Conservation (phyloP, 2,113 vertebrate species). For the Cyprinodon tularosa region DNA sequence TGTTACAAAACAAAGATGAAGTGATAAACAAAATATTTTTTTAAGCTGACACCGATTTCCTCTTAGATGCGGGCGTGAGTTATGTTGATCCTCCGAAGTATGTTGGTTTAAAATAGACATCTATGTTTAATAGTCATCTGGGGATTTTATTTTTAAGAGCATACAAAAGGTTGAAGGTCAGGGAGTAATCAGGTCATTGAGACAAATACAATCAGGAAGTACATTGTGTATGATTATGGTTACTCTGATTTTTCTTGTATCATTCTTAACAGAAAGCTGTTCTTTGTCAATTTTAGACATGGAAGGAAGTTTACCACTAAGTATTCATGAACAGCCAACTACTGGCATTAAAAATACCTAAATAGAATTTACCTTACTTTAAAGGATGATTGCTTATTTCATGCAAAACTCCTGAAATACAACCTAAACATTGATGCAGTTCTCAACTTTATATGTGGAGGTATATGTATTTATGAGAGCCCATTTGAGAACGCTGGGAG, state of each 20-base stretch:
- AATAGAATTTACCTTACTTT: not conserved
- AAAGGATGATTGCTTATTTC: not conserved
- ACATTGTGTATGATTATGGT: not conserved
- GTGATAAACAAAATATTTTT: not conserved
- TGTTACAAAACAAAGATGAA: not conserved
- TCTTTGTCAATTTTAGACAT: not conserved
- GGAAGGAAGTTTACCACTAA: not conserved
- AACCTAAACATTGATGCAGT: not conserved
- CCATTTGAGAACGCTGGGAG: conserved; percentile 18
- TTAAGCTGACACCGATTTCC: not conserved
- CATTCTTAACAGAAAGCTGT: not conserved
- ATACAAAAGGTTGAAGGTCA: conserved; percentile 73
- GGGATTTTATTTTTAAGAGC: conserved; percentile 72
- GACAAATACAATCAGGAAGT: conserved; percentile 16
- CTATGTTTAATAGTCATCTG: conserved; percentile 39
- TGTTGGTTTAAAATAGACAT: conserved; percentile 66
- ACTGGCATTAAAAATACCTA: not conserved
- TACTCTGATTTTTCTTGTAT: not conserved
- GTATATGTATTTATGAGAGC: conserved; percentile 4
- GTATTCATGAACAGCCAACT: not conserved
- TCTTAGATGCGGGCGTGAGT: not conserved
- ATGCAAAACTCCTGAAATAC: not conserved
- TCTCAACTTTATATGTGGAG: not conserved
- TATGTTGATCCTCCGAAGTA: conserved; percentile 32
- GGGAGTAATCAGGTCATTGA: conserved; percentile 48